phyloP scores from a whole-genome alignment of 1,140 invertebrate genomes.

The Hylyphantes graminicola region DNA sequence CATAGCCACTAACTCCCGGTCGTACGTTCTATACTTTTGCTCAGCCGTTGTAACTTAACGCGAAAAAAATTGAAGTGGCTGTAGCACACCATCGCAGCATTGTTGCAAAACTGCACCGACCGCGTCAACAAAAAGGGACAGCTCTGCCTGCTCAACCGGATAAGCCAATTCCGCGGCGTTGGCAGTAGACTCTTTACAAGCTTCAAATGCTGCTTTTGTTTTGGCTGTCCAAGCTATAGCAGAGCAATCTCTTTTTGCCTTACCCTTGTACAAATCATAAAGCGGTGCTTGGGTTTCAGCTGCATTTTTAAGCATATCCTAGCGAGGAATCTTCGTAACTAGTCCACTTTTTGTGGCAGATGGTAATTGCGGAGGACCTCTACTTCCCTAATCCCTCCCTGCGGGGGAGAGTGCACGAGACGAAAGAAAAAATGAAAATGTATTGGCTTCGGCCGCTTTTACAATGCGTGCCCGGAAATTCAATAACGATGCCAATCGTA shows the following conservation, averaged over 20 bases:
- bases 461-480: too few relatives aligned
- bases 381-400: too few relatives aligned
- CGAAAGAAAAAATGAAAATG: too few relatives aligned
- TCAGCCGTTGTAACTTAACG: constrained; percentile 49
- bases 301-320: too few relatives aligned
- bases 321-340: too few relatives aligned
- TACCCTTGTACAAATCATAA: background rate
- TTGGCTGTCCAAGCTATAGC: background rate
- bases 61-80: constrained; percentile 58
- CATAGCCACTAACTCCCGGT: constrained; percentile 63
- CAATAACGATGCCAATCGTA: too few relatives aligned
- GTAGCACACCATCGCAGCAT: background rate
- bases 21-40: constrained; percentile 58
- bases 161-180: too few relatives aligned
- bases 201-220: background rate
- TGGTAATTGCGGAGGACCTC: too few relatives aligned
- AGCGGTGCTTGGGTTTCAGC: constrained; percentile 23
- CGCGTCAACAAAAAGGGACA: background rate
- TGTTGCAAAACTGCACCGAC: background rate
- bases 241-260: constrained; percentile 7
- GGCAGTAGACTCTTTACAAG: background rate
- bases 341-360: too few relatives aligned
- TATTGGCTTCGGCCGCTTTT: too few relatives aligned
- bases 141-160: background rate
- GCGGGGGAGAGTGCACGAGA: too few relatives aligned